These are phyloP conservation scores for Spheniscus humboldti DNA, from an alignment of 2,797 vertebrate species.

Conservation along the genomic window DNA sequence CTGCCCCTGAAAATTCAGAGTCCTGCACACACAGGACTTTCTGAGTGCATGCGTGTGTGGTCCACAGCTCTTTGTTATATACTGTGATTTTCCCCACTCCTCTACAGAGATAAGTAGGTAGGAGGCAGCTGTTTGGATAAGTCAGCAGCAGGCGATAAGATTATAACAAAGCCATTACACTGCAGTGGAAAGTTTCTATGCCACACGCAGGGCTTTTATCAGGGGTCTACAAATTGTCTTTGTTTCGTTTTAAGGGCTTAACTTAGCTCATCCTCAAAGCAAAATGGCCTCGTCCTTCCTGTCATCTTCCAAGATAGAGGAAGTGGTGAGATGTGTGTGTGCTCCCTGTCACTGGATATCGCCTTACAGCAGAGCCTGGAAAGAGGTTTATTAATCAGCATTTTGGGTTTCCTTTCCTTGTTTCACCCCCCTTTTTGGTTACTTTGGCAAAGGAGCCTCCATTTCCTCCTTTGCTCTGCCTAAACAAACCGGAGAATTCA, in stretches of 20 bases:
- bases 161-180: neutral
- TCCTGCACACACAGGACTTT: neutral
- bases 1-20: neutral
- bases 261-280: constrained; percentile 38
- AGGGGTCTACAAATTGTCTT: constrained; percentile 6
- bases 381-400: neutral
- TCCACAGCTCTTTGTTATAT: neutral
- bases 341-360: constrained; percentile 2
- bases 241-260: constrained; percentile 35
- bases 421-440: neutral
- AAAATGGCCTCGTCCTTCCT: neutral
- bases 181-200: neutral
- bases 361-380: neutral
- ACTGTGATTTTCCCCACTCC: constrained; percentile 5
- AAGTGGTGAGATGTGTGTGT: neutral
- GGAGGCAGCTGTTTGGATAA: constrained; percentile 36
- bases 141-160: neutral
- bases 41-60: neutral
- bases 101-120: constrained; percentile 15
- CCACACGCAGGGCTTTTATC: neutral
- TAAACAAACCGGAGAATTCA: neutral
- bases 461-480: constrained; percentile 14
- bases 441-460: neutral
- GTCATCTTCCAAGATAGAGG: constrained; percentile 42
- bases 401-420: constrained; percentile 12